These are phyloP conservation scores for Brachystomella parvula DNA, from an alignment of 1,140 invertebrate genomes.

Conservation along the genomic window DNA sequence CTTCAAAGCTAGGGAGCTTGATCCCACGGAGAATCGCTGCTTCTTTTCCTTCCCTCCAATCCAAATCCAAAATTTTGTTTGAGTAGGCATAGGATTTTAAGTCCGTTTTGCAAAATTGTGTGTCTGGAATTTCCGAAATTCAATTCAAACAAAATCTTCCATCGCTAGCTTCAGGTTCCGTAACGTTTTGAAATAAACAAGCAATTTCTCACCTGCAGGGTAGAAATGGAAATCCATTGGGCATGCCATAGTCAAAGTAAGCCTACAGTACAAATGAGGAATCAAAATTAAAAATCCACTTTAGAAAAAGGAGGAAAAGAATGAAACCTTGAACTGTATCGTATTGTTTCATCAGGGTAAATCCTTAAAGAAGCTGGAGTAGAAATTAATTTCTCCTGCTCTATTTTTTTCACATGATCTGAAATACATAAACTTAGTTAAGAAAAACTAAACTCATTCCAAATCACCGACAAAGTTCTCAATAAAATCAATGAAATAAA, in stretches of 20 bases:
- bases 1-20: conserved; percentile 25
- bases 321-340: conserved; percentile 31
- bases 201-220: not conserved
- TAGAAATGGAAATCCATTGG: conserved; percentile 7
- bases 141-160: not conserved
- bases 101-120: conserved; percentile 4
- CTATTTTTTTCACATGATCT: conserved; percentile 29
- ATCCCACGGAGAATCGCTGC: conserved; percentile 9
- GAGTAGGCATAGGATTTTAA: conserved; percentile 23
- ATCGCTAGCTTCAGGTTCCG: not conserved
- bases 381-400: conserved; percentile 28
- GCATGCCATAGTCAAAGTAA: conserved; percentile 7
- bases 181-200: not conserved
- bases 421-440: conserved; percentile 1
- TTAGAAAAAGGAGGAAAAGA: not conserved
- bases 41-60: conserved; percentile 23
- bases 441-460: no score
- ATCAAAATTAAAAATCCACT: not conserved
- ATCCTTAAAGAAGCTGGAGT: conserved; percentile 32
- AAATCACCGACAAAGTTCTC: no score
- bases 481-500: no score
- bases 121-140: conserved; percentile 2
- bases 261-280: not conserved
- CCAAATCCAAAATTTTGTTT: conserved; percentile 17
- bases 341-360: conserved; percentile 30